These are phyloP conservation scores for Phainopepla nitens DNA, from an alignment of 2,113 vertebrate species.

Conservation along the genomic window DNA sequence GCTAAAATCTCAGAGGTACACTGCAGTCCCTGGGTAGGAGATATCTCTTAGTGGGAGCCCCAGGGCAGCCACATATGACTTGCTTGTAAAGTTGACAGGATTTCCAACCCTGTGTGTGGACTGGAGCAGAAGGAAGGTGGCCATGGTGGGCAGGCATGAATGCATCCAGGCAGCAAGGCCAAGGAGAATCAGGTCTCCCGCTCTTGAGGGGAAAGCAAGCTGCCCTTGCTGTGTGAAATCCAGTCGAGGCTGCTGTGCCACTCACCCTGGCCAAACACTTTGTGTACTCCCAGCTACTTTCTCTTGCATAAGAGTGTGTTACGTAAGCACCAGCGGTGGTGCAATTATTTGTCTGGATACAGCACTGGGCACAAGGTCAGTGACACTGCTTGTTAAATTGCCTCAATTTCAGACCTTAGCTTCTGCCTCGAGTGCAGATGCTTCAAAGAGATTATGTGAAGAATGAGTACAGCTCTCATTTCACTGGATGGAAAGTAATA, in stretches of 20 bases:
- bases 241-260: background rate
- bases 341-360: background rate
- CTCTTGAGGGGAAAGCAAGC: background rate
- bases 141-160: background rate
- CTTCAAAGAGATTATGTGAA: background rate
- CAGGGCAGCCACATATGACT: background rate
- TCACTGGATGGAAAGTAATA: background rate
- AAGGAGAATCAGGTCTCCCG: background rate
- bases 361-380: background rate
- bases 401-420: background rate
- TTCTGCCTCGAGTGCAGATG: background rate
- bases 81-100: background rate
- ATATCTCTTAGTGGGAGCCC: background rate
- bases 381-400: background rate
- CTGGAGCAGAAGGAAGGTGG: background rate
- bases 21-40: background rate
- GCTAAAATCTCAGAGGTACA: background rate
- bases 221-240: background rate
- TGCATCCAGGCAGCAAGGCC: background rate
- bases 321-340: background rate
- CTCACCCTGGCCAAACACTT: background rate
- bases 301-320: background rate
- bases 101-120: background rate
- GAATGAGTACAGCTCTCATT: background rate
- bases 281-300: background rate